Conservation (phyloP, 2,113 vertebrate species). For the Lota lota region DNA sequence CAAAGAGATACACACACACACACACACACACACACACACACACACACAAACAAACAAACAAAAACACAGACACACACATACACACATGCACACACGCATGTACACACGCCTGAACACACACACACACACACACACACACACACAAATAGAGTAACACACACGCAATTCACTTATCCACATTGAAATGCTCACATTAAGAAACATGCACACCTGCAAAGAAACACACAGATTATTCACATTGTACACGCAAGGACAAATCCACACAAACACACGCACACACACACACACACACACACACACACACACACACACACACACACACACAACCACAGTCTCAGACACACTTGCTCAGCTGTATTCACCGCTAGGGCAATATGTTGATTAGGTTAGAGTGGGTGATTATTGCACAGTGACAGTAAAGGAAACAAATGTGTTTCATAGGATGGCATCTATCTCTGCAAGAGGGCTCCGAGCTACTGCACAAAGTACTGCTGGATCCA, state of each 20-base stretch:
- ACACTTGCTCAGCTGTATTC: conserved; percentile 76
- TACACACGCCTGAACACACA: not conserved
- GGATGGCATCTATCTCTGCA: conserved; percentile 64
- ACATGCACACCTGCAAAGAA: conserved; percentile 5
- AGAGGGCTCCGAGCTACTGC: conserved; percentile 66
- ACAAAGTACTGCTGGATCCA: conserved; percentile 42
- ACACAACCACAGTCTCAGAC: conserved; percentile 48
- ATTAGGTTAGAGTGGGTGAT: conserved; percentile 75
- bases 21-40: too few species aligned
- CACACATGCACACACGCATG: not conserved
- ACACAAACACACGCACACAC: not conserved
- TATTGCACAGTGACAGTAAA: conserved; percentile 74
- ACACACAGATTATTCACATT: conserved; percentile 1
- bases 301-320: conserved; percentile 1
- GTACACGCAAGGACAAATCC: not conserved
- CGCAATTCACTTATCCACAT: too few species aligned
- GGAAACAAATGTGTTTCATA: conserved; percentile 74
- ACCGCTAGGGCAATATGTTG: conserved; percentile 74
- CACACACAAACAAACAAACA: conserved; percentile 20
- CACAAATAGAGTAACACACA: too few species aligned
- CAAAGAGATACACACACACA: too few species aligned
- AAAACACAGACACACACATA: conserved; percentile 16
- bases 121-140: too few species aligned
- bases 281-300: conserved; percentile 4
- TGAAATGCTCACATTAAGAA: not conserved